phyloP scores from a whole-genome alignment of 2,888 invertebrate genomes.

The Furcula furcula region DNA sequence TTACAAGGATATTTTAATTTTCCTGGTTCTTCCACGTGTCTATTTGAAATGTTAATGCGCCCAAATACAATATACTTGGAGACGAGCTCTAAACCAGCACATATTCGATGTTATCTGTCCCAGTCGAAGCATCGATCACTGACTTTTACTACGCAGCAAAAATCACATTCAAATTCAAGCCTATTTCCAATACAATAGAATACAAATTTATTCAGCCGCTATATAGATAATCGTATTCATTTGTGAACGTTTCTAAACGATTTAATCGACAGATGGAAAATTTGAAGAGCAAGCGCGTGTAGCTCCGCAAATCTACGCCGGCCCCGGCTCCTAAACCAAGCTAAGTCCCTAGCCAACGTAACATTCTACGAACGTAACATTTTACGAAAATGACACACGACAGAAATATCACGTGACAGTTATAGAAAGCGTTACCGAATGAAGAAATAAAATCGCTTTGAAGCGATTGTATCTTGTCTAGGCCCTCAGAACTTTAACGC shows the following conservation, averaged over 20 bases:
- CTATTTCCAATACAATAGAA: conserved; percentile 4
- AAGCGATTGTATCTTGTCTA: no score
- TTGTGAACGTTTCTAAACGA: conserved; percentile 26
- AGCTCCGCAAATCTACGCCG: no score
- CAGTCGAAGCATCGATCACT: conserved; percentile 39
- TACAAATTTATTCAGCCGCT: neutral
- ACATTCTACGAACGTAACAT: no score
- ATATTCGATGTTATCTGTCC: conserved; percentile 29
- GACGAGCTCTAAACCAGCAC: conserved; percentile 24
- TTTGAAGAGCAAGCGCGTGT: conserved; percentile 31
- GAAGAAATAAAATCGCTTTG: no score
- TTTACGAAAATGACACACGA: no score
- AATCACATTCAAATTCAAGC: conserved; percentile 15
- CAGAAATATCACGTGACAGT: no score
- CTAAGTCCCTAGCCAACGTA: no score
- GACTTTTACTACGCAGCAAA: conserved; percentile 22
- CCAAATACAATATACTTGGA: conserved; percentile 26
- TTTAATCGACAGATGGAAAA: conserved; percentile 24
- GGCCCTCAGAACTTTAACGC: no score
- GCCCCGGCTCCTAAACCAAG: no score
- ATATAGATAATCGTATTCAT: neutral
- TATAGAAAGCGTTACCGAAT: no score
- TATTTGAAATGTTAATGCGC: conserved; percentile 19
- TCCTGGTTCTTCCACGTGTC: conserved; percentile 5
- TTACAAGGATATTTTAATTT: conserved; percentile 11